A percentile compares a stretch with the other conserved stretches of the same genome.
These are phyloP conservation scores for Drosophila bifasciata DNA, from an alignment of 1,140 invertebrate species.

Conservation along the genomic window DNA sequence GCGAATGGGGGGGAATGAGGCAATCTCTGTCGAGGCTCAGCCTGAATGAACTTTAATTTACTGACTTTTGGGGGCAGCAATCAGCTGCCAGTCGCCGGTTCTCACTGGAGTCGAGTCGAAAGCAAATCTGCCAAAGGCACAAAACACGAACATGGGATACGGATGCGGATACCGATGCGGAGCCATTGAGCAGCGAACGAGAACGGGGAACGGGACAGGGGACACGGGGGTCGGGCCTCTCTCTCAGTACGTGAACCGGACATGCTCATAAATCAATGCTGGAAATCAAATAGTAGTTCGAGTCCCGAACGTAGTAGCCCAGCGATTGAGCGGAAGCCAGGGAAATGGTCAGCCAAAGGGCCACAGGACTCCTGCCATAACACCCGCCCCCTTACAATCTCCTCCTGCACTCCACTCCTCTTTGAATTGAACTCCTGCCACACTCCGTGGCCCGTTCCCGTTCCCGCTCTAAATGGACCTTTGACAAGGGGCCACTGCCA, in stretches of 20 bases:
- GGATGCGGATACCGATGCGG: slow-evolving; percentile 24
- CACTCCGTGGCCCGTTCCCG: not conserved
- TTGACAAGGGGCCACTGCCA: slow-evolving; percentile 61
- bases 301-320: slow-evolving; percentile 7
- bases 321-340: slow-evolving; percentile 58
- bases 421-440: not conserved
- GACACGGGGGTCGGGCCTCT: no score
- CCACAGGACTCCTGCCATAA: slow-evolving; percentile 2
- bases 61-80: slow-evolving; percentile 71
- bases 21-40: slow-evolving; percentile 18
- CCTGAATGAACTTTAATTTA: slow-evolving; percentile 78
- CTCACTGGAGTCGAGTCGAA: slow-evolving; percentile 46
- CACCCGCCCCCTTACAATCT: not conserved
- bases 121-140: slow-evolving; percentile 73
- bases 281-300: slow-evolving; percentile 79
- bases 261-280: slow-evolving; percentile 81
- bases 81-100: slow-evolving; percentile 69
- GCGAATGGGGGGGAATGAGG: not conserved
- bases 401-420: not conserved
- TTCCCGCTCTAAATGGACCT: slow-evolving; percentile 17
- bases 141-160: slow-evolving; percentile 35
- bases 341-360: slow-evolving; percentile 70
- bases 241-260: slow-evolving; percentile 68
- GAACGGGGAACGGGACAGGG: slow-evolving; percentile 22
- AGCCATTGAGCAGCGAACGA: slow-evolving; percentile 1